Evolutionary conservation across 2,888 invertebrate species (phyloP).

Genomic region (Myopa testacea): DNA sequence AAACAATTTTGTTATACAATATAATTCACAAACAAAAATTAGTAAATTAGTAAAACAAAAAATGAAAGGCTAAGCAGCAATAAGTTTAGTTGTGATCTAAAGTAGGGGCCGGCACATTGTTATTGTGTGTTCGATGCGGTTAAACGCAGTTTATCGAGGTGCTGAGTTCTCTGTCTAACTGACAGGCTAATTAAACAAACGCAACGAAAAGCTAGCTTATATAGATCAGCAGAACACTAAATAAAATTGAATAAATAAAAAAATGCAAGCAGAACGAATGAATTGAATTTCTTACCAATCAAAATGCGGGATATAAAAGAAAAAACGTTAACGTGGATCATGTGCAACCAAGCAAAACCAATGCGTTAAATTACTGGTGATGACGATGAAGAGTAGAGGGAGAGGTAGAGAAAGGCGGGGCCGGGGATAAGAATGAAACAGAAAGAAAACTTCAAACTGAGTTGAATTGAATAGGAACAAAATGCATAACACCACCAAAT

Average conservation of each 20-base stretch:
- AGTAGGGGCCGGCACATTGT: no score
- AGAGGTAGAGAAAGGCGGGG: neutral
- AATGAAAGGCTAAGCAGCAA: no score
- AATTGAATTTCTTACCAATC: conserved; percentile 37
- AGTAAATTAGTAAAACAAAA: neutral
- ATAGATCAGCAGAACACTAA: conserved; percentile 1
- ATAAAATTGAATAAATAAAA: neutral
- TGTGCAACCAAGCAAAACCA: conserved; percentile 13
- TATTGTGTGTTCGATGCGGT: no score
- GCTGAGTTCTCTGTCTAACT: no score
- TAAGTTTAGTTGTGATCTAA: no score
- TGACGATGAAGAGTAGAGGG: conserved; percentile 7
- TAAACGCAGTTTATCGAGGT: no score
- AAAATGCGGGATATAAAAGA: conserved; percentile 25
- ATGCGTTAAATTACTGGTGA: conserved; percentile 2
- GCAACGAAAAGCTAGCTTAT: conserved; percentile 14
- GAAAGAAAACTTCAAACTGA: neutral
- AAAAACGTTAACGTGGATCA: conserved; percentile 12
- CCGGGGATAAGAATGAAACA: neutral
- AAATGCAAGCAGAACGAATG: no score
- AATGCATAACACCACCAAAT: neutral
- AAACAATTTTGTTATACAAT: neutral
- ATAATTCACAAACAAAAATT: neutral
- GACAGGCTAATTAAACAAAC: no score
- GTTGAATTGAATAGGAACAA: neutral